Evolutionary conservation across 1,140 invertebrate species (phyloP).

Genomic region (Heliconius hewitsoni): DNA sequence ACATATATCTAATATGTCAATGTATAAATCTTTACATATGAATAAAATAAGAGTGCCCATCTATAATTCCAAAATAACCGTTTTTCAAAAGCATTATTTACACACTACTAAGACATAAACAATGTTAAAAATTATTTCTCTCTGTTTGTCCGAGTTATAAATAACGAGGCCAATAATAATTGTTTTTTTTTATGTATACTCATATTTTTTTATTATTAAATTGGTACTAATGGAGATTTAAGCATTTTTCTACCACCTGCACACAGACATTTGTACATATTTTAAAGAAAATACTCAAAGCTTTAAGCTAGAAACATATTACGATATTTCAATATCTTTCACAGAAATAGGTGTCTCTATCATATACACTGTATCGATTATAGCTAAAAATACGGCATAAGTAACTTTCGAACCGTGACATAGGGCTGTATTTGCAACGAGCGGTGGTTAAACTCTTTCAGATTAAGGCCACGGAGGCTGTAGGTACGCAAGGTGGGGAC

Average conservation of each 20-base stretch:
- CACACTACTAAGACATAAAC: no score
- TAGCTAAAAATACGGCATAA: conserved; percentile 5
- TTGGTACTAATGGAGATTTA: no score
- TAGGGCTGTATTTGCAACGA: conserved; percentile 39
- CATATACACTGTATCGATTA: conserved; percentile 36
- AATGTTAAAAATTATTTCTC: no score
- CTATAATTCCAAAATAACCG: no score
- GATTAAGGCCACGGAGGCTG: conserved; percentile 64
- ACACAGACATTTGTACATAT: not conserved
- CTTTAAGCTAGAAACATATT: not conserved
- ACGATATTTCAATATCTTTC: not conserved
- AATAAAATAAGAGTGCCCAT: no score
- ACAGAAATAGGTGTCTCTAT: conserved; percentile 13
- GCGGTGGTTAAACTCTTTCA: conserved; percentile 67
- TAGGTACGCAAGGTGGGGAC: conserved; percentile 70
- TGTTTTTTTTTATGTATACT: no score
- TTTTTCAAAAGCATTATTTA: no score
- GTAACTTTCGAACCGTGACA: conserved; percentile 29
- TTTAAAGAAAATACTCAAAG: not conserved
- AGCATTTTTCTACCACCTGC: not conserved
- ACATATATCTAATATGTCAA: no score
- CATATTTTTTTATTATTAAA: no score
- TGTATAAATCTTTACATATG: no score
- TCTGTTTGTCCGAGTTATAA: no score
- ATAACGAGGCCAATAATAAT: no score